Evolutionary conservation across 2,113 vertebrate genomes (phyloP), one percentile per base, ranked within the genome.

Genomic region (Neolamprologus ventralis): DNA sequence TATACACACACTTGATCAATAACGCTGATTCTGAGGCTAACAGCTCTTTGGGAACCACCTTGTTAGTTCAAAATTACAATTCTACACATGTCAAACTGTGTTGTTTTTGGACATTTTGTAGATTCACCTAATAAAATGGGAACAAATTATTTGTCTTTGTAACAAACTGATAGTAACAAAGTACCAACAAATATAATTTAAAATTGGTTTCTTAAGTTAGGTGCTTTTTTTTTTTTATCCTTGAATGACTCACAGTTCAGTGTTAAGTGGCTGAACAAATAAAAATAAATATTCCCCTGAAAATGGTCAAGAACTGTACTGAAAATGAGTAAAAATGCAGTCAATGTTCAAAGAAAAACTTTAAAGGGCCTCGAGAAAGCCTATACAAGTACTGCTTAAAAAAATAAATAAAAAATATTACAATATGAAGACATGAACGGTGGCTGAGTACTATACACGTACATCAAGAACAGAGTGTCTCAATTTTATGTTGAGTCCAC

Each of bases 151-250:
- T 65, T 37, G 1, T 8, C 0, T 65, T 65, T 1, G 33, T n/a
- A 65, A 65, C 17, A 65, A 65, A 35, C 6, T n/a, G 17, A n/a
- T 37, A 37, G 17, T 37, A 65, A 37, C 33, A n/a, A 65, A 65
- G 33, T 37, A 5, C 19, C 68, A 26, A 60, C 16, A 60, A 5
- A 33, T 6, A 33, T 2, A 63, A 63, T 33, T 63, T 33, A 10
- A 17, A 63, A 31, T 60, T 60, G 28, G 28, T 6, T 31, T 5
- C 28, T 31, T 60, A 14, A 58, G 0, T 28, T 2, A 16, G 0
- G 55, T 58, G 7, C 55, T 3, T 58, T 60, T 60, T 57, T 57
- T 8, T 55, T 60, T 31, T 10, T 1, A 33, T 60, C 23, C 28
- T 10, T 31, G 3, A 73, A 45, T 40, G 5, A 26, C 40, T 73